These are phyloP conservation scores for Cheilosia urbana DNA, from an alignment of 2,888 invertebrate species.

Conservation along the genomic window DNA sequence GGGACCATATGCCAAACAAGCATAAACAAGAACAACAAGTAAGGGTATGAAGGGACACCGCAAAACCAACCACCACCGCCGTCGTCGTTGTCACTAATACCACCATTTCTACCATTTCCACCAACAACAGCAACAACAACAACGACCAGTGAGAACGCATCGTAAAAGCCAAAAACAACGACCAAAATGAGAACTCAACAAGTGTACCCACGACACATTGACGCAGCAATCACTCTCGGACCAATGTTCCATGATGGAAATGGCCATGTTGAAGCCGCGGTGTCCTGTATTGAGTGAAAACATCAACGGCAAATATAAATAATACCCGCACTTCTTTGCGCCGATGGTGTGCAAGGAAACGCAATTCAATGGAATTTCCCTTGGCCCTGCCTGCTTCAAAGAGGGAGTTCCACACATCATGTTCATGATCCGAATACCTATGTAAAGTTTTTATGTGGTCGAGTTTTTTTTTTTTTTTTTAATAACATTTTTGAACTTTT, in stretches of 20 bases:
- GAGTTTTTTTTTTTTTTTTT: slow-evolving; percentile 8
- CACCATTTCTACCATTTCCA: slow-evolving; percentile 1
- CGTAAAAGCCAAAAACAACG: slow-evolving; percentile 59
- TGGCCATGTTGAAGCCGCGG: slow-evolving; percentile 71
- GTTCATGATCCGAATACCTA: background rate
- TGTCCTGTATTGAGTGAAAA: slow-evolving; percentile 66
- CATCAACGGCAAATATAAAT: slow-evolving; percentile 65
- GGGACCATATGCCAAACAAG: slow-evolving; percentile 32
- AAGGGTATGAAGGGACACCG: slow-evolving; percentile 37
- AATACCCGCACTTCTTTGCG: slow-evolving; percentile 10
- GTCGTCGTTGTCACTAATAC: no score
- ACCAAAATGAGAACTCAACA: slow-evolving; percentile 57
- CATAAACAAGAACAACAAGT: slow-evolving; percentile 1
- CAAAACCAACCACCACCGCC: slow-evolving; percentile 44
- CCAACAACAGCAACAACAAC: slow-evolving; percentile 5
- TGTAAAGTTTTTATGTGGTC: slow-evolving; percentile 2
- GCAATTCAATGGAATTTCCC: slow-evolving; percentile 12
- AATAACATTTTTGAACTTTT: slow-evolving; percentile 52
- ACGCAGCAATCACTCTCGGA: slow-evolving; percentile 71
- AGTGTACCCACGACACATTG: slow-evolving; percentile 65
- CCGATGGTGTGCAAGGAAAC: slow-evolving; percentile 38
- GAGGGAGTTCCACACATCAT: background rate
- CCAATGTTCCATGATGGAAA: slow-evolving; percentile 71
- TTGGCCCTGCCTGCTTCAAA: background rate
- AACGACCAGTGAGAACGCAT: slow-evolving; percentile 28